Evolutionary conservation across 1,140 invertebrate species (phyloP), one percentile per base, ranked within the genome.

Genomic region (Aphis craccivora): DNA sequence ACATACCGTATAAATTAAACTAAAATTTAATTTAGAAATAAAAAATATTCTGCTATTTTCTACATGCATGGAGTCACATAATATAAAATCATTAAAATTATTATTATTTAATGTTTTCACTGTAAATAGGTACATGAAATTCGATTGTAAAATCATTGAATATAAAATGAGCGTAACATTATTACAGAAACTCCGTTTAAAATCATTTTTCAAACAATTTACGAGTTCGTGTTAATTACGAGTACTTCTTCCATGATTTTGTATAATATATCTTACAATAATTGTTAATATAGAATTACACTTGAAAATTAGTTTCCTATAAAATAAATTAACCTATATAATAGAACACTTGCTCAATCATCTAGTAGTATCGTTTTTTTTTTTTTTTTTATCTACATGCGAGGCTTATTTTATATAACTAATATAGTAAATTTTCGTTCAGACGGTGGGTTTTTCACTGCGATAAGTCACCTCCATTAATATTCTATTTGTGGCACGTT

Each of bases 401-500:
- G 22, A 7, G 14, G 43, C 45, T 30, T 18, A 11, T 67, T 90
- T 25, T 45, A 60, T 40, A 90, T 90, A 40, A 55, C 40, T 30
- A 43, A 11, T 35, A 40, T 60, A 25, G 1, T 88, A 88, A 40
- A 88, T 88, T 51, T 35, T 4, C 35, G 23, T 51, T 51, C 14
- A 7, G 53, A 8, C 23, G 9, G 35, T 43, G 30, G 1, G 53
- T 37, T 25, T 60, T 60, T 55, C 25, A 43, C 11, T n/a, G 20
- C 7, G 23, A 35, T 88, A 51, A 88, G n/a, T 67, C 11, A 23
- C 18, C 11, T 90, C 55, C 23, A 90, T 90, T 90, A 90, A 90
- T 90, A 90, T 67, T 90, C 55, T 90, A 67, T 90, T 90, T 60
- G 53, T 22, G 40, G 22, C 30, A 14, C 53, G 51, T 45, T 60